Base-by-base conservation (phyloP, 2,888 invertebrate genomes). In the Coelinius sp. region DNA sequence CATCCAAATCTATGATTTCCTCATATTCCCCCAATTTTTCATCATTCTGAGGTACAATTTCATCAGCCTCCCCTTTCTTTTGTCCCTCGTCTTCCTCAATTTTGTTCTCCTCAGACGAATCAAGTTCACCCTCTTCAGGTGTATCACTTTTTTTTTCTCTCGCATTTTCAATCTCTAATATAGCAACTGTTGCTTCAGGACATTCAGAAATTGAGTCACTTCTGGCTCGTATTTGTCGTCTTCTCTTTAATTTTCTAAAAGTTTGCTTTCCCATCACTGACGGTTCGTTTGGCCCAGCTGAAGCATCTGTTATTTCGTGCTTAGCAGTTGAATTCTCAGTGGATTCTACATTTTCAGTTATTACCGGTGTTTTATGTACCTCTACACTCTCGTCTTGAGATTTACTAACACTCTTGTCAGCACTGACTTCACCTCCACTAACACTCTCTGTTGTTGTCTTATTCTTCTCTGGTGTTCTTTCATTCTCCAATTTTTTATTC, bases 1-100 rank as follows among this genome's bases (percentile, higher is more conserved):
- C 82, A 67, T 88, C 88, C 20, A 88, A 81, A 75, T 88, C 86
- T 14, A 88, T 87, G 27, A 87, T 83, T 75, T 85, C 86, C 44
- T 86, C 87, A 10, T 82, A 77, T 24, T 86, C 86, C 1, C 77
- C 75, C 2, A 78, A 77, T 44, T 80, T 82, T 27, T 84, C 84
- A 56, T 85, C 83, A 41, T 76, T 76, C 25, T 67, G 20, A 10
- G 72, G 35, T 7, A 35, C 17, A 52, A 10, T 44, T 24, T 35
- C 20, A 25, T 53, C 73, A 69, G 67, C 65, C 62, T 22, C 7
- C 27, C 7, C 22, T 53, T 35, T 68, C 27, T 22, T 12, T 14
- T 62, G 20, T 14, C 71, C 59, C 12, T 20, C 14, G 10, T 14
- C 35, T 7, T 14, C 44, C 7, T 53, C 56, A 38, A 27, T 67